Evolutionary conservation across 2,888 invertebrate species (phyloP).

Genomic region (Gastracanthus pulcherrimus): DNA sequence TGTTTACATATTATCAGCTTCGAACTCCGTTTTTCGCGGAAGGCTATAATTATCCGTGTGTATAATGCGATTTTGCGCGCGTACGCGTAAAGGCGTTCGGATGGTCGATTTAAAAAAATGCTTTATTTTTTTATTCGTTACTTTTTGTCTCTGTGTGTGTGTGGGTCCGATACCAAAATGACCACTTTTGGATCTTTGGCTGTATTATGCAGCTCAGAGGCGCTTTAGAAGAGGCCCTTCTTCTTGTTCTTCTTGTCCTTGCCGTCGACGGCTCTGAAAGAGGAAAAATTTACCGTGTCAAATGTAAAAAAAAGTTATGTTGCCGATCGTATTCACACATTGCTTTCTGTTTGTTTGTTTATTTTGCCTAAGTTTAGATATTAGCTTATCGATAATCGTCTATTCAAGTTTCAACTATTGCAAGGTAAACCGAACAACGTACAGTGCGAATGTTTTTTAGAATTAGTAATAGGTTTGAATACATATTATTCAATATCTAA

Average conservation of each 20-base stretch:
- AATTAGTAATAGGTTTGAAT: too few species aligned
- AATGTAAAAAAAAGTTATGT: conserved; percentile 5
- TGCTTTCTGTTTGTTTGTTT: conserved; percentile 12
- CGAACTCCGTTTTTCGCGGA: too few species aligned
- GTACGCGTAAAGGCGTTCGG: conserved; percentile 31
- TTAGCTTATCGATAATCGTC: neutral
- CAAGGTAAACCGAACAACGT: too few species aligned
- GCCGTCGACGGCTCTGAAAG: conserved; percentile 88
- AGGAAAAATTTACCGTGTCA: conserved; percentile 46
- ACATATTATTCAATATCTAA: too few species aligned
- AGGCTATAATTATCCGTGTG: neutral
- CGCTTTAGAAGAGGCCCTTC: conserved; percentile 90
- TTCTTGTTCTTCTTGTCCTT: conserved; percentile 94
- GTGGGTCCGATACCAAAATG: conserved; percentile 35
- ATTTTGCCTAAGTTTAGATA: neutral
- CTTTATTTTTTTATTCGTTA: neutral
- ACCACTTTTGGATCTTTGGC: conserved; percentile 54
- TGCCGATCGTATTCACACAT: conserved; percentile 29
- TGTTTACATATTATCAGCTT: too few species aligned
- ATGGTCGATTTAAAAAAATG: conserved; percentile 19
- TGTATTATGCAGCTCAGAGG: conserved; percentile 52
- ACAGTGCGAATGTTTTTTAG: too few species aligned
- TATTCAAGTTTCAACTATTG: too few species aligned
- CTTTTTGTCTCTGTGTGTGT: conserved; percentile 3
- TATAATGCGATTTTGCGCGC: conserved; percentile 23